Conservation (phyloP, 2,888 invertebrate species). For the Caenorhabditis macrosperma region DNA sequence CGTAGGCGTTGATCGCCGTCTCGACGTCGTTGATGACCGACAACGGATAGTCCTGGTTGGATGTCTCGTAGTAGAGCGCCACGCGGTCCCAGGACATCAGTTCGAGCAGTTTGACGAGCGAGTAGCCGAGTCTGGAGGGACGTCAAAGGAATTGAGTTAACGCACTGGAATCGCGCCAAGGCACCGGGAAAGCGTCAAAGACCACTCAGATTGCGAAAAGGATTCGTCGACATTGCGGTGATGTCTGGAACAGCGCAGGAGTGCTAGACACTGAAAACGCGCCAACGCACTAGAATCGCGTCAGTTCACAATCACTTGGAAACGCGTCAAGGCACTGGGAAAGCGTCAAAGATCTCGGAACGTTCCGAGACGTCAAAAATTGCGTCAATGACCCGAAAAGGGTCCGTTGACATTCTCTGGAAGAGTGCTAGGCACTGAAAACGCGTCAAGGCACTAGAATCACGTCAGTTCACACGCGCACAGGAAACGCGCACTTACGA, state of each 20-base stretch:
- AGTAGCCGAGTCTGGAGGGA: conserved; percentile 59
- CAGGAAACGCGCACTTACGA: conserved; percentile 28
- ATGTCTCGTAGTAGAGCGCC: conserved; percentile 45
- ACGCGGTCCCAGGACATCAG: conserved; percentile 60
- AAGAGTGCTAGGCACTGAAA: not conserved
- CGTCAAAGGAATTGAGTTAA: not conserved
- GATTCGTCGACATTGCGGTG: no score
- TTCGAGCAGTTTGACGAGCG: conserved; percentile 57
- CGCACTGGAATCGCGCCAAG: not conserved
- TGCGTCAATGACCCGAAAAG: no score
- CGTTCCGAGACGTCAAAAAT: no score
- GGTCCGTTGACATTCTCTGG: no score
- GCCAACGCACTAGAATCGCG: no score
- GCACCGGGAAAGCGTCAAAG: not conserved
- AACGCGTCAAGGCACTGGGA: not conserved
- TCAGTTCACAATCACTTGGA: not conserved
- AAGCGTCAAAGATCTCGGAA: not conserved
- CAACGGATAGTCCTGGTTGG: conserved; percentile 44
- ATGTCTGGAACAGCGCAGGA: no score
- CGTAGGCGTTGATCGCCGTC: conserved; percentile 38
- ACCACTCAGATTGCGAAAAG: not conserved
- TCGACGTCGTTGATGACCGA: conserved; percentile 60
- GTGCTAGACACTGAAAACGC: not conserved
- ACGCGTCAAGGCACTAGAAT: no score
- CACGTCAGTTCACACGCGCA: not conserved